Base-by-base conservation (phyloP, 2,113 vertebrate species). In the Pheucticus melanocephalus region DNA sequence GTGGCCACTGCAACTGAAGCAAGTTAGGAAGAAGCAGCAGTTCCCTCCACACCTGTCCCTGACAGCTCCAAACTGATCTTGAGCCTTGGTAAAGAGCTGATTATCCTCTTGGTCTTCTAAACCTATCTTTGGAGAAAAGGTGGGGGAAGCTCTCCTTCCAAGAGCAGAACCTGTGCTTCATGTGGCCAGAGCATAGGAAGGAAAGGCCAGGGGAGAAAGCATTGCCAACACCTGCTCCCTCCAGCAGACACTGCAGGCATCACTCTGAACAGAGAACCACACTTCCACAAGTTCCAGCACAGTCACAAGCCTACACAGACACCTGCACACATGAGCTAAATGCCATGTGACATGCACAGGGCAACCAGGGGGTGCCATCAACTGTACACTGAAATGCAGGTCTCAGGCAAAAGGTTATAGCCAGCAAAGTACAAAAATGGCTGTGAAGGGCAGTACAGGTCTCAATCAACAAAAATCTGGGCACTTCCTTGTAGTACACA, bases 281-380 rank as follows among this genome's bases (percentile, higher is more conserved):
- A 21, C 27, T 44, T 40, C 1, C 12, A 2, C 31, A 56, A 28
- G n/a, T 15, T 64, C 16, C 53, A 61, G 61, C 47, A 30, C 28
- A 51, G 30, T 1, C 64, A 24, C 20, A 54, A 78, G 10, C n/a
- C 63, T 66, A 30, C 76, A 83, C 17, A 83, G 17, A 20, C 12
- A 37, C 1, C 45, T 48, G 45, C 39, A 25, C 18, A 15, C 17
- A 7, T 1, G 2, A 31, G 33, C 25, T 37, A 31, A 73, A 47
- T 1, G 2, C 66, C 0, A 0, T 20, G 44, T 33, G 54, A 39
- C 30, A 2, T 2, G 11, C 15, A 4, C 39, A 25, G 42, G 11
- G 13, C 45, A 42, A 75, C 30, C 42, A 39, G 3, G 0, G 0
- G 12, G 16, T 64, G 47, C 69, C 21, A 15, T 31, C 75, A 51